Evolutionary conservation across 2,113 vertebrate genomes (phyloP).

Genomic region (Plectropomus leopardus): DNA sequence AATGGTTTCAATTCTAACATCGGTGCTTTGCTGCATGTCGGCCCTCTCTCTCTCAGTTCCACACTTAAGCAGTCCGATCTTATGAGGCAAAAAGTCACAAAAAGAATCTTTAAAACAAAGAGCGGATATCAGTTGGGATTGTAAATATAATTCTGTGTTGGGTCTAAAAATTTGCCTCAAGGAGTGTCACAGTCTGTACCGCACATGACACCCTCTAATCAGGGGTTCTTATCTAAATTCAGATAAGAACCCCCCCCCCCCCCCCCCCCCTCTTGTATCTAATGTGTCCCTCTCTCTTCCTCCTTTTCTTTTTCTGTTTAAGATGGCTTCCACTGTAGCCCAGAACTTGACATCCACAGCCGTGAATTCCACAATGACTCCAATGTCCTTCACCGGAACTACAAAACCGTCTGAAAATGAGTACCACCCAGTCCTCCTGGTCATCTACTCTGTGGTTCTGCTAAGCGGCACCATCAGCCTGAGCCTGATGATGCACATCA

Average conservation of each 20-base stretch:
- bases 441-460: slow-evolving; percentile 84
- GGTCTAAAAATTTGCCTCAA: no score
- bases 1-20: no score
- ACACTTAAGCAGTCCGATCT: no score
- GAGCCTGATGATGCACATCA: slow-evolving; percentile 81
- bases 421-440: slow-evolving; percentile 62
- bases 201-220: no score
- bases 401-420: rapidly evolving
- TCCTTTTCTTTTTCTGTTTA: neutral
- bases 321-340: neutral
- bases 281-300: neutral
- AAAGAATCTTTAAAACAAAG: no score
- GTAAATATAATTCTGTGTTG: neutral
- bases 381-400: rapidly evolving
- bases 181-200: no score
- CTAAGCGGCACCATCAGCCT: slow-evolving; percentile 84
- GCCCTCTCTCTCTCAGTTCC: no score
- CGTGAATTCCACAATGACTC: neutral
- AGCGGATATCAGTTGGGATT: neutral
- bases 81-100: no score
- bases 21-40: no score
- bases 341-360: rapidly evolving
- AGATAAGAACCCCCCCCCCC: no score
- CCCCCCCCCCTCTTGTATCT: neutral
- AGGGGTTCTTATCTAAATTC: no score